Evolutionary conservation across 2,797 vertebrate species (phyloP).

Genomic region (Lepilemur ruficaudatus): DNA sequence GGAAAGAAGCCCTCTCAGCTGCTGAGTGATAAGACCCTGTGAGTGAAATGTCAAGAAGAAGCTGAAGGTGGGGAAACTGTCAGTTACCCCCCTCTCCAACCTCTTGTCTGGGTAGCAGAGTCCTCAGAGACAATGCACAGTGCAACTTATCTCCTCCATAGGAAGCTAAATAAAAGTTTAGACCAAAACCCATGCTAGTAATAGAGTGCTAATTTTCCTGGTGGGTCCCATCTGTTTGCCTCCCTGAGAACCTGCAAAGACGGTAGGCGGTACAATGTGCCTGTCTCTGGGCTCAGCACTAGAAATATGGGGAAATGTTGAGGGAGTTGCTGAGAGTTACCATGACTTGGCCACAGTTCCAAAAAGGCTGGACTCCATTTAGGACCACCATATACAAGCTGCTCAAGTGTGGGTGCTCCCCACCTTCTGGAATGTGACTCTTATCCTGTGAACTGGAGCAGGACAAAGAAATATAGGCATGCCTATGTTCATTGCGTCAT

Average conservation of each 20-base stretch:
- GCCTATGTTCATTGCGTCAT: not conserved
- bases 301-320: not conserved
- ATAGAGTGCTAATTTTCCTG: not conserved
- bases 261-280: not conserved
- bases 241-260: not conserved
- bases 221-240: not conserved
- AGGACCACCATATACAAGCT: not conserved
- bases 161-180: not conserved
- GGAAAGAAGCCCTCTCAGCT: not conserved
- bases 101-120: not conserved
- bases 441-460: not conserved
- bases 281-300: not conserved
- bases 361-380: not conserved
- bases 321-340: not conserved
- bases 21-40: not conserved
- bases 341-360: not conserved
- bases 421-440: not conserved
- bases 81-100: not conserved
- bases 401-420: not conserved
- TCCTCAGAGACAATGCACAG: not conserved
- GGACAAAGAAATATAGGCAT: not conserved
- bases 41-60: not conserved
- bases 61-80: not conserved
- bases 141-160: not conserved
- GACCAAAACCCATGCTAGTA: not conserved